Evolutionary conservation across 2,888 invertebrate genomes (phyloP), one percentile per base, ranked within the genome.

Genomic region (Hemicrepidius hirtus): DNA sequence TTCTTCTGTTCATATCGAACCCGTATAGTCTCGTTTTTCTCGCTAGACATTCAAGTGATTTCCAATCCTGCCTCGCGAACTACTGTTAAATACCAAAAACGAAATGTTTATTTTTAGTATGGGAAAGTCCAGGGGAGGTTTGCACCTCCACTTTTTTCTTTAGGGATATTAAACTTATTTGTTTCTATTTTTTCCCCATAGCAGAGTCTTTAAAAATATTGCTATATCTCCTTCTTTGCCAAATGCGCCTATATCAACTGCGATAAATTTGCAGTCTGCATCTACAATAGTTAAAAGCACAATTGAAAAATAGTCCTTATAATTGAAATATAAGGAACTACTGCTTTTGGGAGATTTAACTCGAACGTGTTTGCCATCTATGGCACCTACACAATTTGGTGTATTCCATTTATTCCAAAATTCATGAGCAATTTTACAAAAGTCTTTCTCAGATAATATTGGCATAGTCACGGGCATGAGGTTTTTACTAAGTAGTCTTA

Each of bases 301-400:
- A 24, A 24, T 24, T 24, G 24, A 24, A 24, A 24, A 24, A 24
- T 24, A 24, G 2, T 24, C 24, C 24, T 24, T 24, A 24, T 24
- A 24, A 5, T 24, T 24, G 5, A 24, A 24, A 24, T 24, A 24
- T 24, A 24, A 24, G 24, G 24, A 24, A 24, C 24, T 5, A 37
- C n/a, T 37, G 37, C 10, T 37, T 37, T 37, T 37, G 37, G 9
- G 37, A 37, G 9, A 37, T 37, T 37, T 37, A 2, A 6, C 37
- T 37, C 37, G n/a, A 37, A 37, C 37, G 37, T 37, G 37, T 37
- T 37, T 37, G 37, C 37, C n/a, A 37, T 37, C n/a, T 37, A 37
- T 37, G 10, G 37, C 7, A 37, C 37, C 9, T 2, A 37, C 37
- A 37, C 24, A 24, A 24, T 24, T 24, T 24, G 24, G 24, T 24